Base-by-base conservation (phyloP, 2,113 vertebrate species). In the Phalacrocorax pelagicus region DNA sequence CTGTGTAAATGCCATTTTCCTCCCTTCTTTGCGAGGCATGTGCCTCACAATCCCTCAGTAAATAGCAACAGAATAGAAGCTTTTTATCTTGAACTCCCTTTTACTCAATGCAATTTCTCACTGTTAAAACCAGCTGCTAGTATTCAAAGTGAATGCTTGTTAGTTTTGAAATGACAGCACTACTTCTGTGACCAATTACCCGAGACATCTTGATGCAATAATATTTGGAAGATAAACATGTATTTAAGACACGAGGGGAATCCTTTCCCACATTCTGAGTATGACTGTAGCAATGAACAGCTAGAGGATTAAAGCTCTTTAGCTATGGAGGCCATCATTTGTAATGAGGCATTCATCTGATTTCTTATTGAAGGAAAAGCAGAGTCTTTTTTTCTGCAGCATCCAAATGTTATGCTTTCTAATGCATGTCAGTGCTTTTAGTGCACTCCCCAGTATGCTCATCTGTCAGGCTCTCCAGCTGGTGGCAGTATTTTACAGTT, bases 401-500 rank as follows among this genome's bases (percentile, higher is more conserved):
- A 27, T 49, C 72, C 55, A 1, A 15, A 8, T 13, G 32, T 20
- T 69, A 13, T 1, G 21, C 9, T 69, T 82, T 24, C n/a, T 46
- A 26, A 20, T 5, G 15, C 10, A 1, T 46, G 30, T 20, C 49
- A 10, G 12, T 57, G 49, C 38, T 70, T 42, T 38, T 15, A 2
- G 0, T 10, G n/a, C 24, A 11, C 42, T 29, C 4, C 69, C 1
- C 34, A 12, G 58, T 5, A 52, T 69, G 58, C 80, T 34, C n/a
- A 2, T 26, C n/a, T 10, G 29, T 18, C 61, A 8, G 58, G 1
- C 58, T 84, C 19, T 81, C 97, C 98, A 59, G 74, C 71, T 77
- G 98, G 94, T 94, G 98, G 98, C 98, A 96, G 74, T 79, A 22
- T 82, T 40, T 61, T 34, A 46, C 91, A 58, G 17, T 11, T 73